Conservation (phyloP, 2,797 vertebrate genomes). For the Rhynchonycteris naso region DNA sequence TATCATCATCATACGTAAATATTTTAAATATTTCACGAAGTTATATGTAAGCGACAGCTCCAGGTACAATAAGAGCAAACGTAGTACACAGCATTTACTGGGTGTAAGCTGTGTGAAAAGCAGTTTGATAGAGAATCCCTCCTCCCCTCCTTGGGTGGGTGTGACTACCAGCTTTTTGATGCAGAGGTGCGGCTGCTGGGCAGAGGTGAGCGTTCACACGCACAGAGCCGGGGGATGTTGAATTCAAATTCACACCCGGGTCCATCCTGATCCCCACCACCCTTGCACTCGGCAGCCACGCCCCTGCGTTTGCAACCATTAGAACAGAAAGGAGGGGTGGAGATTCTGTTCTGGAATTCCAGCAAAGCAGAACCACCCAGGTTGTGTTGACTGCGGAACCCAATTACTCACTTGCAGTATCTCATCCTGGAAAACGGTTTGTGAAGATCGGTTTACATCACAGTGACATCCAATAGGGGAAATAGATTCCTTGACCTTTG, state of each 20-base stretch:
- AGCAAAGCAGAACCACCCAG: neutral
- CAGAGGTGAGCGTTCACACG: fast-evolving
- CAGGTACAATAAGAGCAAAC: neutral
- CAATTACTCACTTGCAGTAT: neutral
- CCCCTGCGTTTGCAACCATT: neutral
- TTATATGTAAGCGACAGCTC: too few species aligned
- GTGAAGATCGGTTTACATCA: slow-evolving; percentile 51
- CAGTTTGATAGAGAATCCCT: neutral
- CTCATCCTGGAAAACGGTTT: slow-evolving; percentile 4
- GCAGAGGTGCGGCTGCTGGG: fast-evolving
- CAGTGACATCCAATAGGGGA: slow-evolving; percentile 41
- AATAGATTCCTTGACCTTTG: slow-evolving; percentile 54
- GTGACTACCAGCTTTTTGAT: fast-evolving
- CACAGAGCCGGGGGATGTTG: fast-evolving
- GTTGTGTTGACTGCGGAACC: neutral
- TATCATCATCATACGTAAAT: too few species aligned
- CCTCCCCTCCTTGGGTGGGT: fast-evolving
- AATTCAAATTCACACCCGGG: neutral
- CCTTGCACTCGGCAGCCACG: fast-evolving
- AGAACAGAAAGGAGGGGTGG: neutral
- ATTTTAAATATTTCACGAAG: too few species aligned
- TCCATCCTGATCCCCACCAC: too few species aligned
- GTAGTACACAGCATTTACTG: neutral
- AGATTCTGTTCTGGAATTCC: neutral
- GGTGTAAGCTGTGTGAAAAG: neutral